Evolutionary conservation across 2,113 vertebrate genomes (phyloP).

Genomic region (Terrapene triunguis): DNA sequence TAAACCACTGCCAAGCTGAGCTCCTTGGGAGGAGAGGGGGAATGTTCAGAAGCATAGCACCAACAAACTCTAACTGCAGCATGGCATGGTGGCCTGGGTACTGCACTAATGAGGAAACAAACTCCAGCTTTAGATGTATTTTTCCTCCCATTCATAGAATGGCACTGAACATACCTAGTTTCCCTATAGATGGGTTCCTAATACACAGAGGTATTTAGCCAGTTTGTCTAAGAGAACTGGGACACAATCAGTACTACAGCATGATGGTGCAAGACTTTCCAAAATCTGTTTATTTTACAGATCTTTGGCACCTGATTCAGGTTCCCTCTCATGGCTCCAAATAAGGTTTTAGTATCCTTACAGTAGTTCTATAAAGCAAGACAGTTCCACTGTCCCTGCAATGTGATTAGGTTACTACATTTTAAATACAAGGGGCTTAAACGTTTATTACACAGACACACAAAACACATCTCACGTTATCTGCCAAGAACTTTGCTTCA

Average conservation of each 20-base stretch:
- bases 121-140: rapidly evolving
- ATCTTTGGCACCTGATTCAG: background rate
- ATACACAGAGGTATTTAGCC: background rate
- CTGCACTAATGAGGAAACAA: rapidly evolving
- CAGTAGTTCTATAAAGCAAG: background rate
- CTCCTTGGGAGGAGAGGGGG: background rate
- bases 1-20: background rate
- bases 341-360: background rate
- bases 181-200: background rate
- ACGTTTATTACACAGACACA: constrained; percentile 64
- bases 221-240: rapidly evolving
- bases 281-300: background rate
- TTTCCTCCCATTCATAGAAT: too few relatives aligned
- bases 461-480: constrained; percentile 14
- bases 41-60: background rate
- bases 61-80: too few relatives aligned
- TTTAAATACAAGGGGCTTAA: constrained; percentile 37
- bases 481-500: constrained; percentile 30
- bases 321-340: background rate
- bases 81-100: background rate
- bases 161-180: background rate
- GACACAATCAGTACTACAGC: background rate
- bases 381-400: background rate
- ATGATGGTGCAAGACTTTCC: rapidly evolving
- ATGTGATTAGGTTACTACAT: constrained; percentile 32